phyloP scores from a whole-genome alignment of 2,113 vertebrate species.

The Haliaeetus leucogaster region DNA sequence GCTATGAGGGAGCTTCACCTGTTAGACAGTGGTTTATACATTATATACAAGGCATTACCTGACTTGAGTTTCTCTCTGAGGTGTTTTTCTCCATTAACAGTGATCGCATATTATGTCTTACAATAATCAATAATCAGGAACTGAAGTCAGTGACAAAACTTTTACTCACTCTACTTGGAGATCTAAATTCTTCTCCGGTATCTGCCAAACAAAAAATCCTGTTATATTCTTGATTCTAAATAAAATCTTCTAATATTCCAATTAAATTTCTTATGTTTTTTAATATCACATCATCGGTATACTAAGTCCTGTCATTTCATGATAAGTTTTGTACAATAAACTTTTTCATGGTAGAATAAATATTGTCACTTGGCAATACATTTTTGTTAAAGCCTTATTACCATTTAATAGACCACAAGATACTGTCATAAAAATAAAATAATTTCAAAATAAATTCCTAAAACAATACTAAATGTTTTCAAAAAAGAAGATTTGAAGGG shows the following conservation, averaged over 20 bases:
- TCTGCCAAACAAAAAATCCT: not conserved
- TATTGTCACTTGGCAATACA: not conserved
- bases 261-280: not conserved
- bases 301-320: not conserved
- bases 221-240: not conserved
- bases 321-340: not conserved
- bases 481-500: not conserved
- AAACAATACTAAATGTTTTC: not conserved
- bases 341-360: not conserved
- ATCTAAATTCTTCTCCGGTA: not conserved
- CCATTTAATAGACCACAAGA: not conserved
- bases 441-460: not conserved
- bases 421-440: not conserved
- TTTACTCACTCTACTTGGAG: not conserved
- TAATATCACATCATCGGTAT: not conserved
- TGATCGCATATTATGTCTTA: not conserved
- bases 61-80: not conserved
- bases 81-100: not conserved
- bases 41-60: not conserved
- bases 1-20: not conserved
- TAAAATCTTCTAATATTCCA: not conserved
- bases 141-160: not conserved
- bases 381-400: not conserved
- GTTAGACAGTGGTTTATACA: not conserved
- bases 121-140: not conserved